phyloP scores from a whole-genome alignment of 2,113 vertebrate species.

The Arenaria interpres region DNA sequence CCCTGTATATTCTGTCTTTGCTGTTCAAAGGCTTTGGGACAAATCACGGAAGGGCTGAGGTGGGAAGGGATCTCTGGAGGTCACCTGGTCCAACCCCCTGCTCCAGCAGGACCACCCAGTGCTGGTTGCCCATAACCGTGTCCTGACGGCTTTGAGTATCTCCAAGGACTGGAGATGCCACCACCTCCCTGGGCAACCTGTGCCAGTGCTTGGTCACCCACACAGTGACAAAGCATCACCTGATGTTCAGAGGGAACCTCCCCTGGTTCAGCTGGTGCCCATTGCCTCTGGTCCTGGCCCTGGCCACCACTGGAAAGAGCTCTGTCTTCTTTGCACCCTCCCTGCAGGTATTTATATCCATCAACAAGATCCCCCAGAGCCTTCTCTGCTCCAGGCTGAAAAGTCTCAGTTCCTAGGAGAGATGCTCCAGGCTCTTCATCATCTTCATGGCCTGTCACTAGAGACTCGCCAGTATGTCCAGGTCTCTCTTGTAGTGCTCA shows the following conservation, averaged over 20 bases:
- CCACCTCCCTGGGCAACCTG: not conserved
- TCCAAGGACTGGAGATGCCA: not conserved
- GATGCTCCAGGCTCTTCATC: not conserved
- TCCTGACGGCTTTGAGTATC: not conserved
- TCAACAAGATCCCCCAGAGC: not conserved
- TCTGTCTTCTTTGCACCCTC: not conserved
- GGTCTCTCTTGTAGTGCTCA: not conserved
- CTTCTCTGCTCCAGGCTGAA: not conserved
- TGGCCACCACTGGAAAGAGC: not conserved
- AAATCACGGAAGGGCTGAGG: not conserved
- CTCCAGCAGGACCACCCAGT: not conserved
- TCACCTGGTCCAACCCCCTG: not conserved
- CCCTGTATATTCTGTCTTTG: not conserved
- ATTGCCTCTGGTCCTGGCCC: not conserved
- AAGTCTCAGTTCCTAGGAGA: not conserved
- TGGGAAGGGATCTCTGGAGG: not conserved
- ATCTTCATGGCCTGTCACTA: not conserved
- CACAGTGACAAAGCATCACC: not conserved
- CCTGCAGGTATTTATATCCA: no score
- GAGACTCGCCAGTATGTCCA: not conserved
- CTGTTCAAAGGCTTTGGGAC: not conserved
- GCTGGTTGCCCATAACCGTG: not conserved
- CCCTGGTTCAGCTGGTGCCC: not conserved
- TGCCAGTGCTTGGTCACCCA: not conserved
- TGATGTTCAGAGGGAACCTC: not conserved